phyloP scores from a whole-genome alignment of 2,888 invertebrate species.

The Diachrysia chrysitis region DNA sequence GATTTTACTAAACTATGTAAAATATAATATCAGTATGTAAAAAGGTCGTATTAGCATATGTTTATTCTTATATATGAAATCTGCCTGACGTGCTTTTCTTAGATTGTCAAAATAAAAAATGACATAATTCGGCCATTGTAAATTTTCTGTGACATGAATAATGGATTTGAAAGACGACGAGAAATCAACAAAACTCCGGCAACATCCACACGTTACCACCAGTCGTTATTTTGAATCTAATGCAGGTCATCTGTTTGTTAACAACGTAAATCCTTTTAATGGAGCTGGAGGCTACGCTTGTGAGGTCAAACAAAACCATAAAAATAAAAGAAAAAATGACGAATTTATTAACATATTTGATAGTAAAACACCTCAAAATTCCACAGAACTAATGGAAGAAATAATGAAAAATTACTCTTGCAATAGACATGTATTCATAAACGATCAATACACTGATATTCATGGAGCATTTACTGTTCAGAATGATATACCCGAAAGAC shows the following conservation, averaged over 20 bases:
- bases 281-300: constrained; percentile 19
- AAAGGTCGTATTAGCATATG: neutral
- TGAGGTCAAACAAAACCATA: constrained; percentile 18
- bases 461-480: neutral
- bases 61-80: neutral
- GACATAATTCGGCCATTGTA: constrained; percentile 35
- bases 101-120: constrained; percentile 16
- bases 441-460: constrained; percentile 11
- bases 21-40: neutral
- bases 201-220: constrained; percentile 18
- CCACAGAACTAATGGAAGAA: constrained; percentile 24
- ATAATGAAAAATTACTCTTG: constrained; percentile 20
- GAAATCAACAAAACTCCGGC: constrained; percentile 24
- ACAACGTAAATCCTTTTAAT: constrained; percentile 37
- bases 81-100: neutral
- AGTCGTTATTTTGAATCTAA: constrained; percentile 30
- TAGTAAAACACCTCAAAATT: constrained; percentile 15
- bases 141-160: constrained; percentile 61
- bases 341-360: constrained; percentile 33
- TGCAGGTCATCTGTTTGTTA: constrained; percentile 31
- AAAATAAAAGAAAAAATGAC: constrained; percentile 28
- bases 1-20: neutral
- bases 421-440: constrained; percentile 19
- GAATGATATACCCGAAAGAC: constrained; percentile 13
- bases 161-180: constrained; percentile 53